Evolutionary conservation across 2,797 vertebrate genomes (phyloP), one percentile per base, ranked within the genome.

Genomic region (Pristis pectinata): DNA sequence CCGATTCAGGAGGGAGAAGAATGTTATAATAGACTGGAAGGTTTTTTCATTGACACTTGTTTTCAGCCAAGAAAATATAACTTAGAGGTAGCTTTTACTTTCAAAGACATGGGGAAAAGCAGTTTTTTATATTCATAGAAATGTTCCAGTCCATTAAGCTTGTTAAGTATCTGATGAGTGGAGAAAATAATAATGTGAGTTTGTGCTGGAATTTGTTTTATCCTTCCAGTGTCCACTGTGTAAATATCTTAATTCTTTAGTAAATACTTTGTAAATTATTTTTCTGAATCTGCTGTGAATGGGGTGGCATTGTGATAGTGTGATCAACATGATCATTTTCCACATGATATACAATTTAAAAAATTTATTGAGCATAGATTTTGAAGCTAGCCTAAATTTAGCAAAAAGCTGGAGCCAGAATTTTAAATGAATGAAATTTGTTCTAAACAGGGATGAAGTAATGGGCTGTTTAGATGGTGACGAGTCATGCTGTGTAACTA

Each of bases 1-100:
- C 87, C 27, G 34, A 37, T 64, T 91, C 59, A 64, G 61, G 19
- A 24, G 19, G 61, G n/a, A 64, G 17, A 67, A 91, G 87, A 89
- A 89, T 89, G 89, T 89, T 89, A n/a, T 59, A 19, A 59, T 41
- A 41, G n/a, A 67, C 37, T 27, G 61, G 41, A 91, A 24, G 6
- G 24, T 91, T 67, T 61, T 79, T 67, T 91, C n/a, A 91, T 37
- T 64, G 87, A 64, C 87, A 64, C 34, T 64, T 91, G n/a, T 91
- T 91, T 91, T 91, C 59, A 41, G 59, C 59, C 5, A 67, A 67
- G 34, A 22, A 9, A 67, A 91, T 67, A 24, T 11, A 24, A 3
- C 67, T 64, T 67, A n/a, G 2, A 41, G 19, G 8, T 67, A 41
- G 61, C 8, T 91, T 37, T 91, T 7, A 91, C 67, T 37, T 61